A percentile compares a stretch with the other conserved stretches of the same genome.
These are phyloP conservation scores for Australoheros facetus DNA, from an alignment of 2,797 vertebrate genomes.

Conservation along the genomic window DNA sequence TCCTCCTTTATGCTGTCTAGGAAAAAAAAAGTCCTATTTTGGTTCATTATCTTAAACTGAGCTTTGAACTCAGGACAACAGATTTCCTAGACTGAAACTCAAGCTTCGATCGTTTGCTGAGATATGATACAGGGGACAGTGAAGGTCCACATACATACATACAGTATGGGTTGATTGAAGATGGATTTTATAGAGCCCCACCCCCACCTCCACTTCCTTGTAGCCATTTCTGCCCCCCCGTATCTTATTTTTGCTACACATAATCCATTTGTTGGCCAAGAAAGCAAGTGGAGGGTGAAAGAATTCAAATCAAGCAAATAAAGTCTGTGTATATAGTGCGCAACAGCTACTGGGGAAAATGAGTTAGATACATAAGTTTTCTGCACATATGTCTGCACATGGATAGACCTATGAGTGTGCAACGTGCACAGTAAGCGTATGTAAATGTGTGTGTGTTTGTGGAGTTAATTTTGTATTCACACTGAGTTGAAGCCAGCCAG, in stretches of 20 bases:
- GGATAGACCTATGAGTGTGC: constrained; percentile 5
- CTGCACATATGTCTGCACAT: background rate
- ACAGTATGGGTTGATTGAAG: constrained; percentile 32
- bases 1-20: background rate
- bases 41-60: constrained; percentile 39
- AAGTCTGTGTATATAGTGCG: constrained; percentile 15
- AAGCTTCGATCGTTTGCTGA: background rate
- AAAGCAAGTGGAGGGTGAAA: constrained; percentile 56
- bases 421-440: constrained; percentile 5
- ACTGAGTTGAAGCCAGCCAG: constrained; percentile 17
- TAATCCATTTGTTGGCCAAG: constrained; percentile 66
- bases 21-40: constrained; percentile 7
- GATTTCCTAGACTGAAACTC: constrained; percentile 60
- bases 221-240: background rate
- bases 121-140: constrained; percentile 10
- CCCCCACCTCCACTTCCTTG: constrained; percentile 33
- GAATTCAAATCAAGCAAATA: constrained; percentile 27
- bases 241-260: constrained; percentile 52
- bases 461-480: constrained; percentile 40
- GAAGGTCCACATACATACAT: constrained; percentile 42
- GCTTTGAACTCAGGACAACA: constrained; percentile 30
- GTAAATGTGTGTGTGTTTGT: constrained; percentile 26
- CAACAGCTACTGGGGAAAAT: background rate
- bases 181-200: constrained; percentile 46
- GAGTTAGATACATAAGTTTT: background rate